These are phyloP conservation scores for Zelostemma sp. DNA, from an alignment of 1,140 invertebrate genomes.

Conservation along the genomic window DNA sequence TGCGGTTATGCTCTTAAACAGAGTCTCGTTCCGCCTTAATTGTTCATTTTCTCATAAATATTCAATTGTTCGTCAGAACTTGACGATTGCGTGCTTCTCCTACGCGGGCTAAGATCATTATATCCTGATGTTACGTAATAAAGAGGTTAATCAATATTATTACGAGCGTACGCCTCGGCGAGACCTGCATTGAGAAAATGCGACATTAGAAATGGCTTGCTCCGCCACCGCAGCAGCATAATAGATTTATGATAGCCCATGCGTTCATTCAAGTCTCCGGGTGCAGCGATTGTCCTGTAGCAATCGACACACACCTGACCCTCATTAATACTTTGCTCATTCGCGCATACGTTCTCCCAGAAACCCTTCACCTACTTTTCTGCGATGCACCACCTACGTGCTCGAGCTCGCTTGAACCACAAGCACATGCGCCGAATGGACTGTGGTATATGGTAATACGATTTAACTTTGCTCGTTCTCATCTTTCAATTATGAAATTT, in stretches of 20 bases:
- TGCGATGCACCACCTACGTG: constrained; percentile 3
- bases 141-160: not conserved
- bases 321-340: constrained; percentile 50
- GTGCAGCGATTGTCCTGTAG: constrained; percentile 23
- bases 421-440: not conserved
- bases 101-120: not conserved
- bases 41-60: too few relatives aligned
- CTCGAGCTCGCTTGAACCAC: not conserved
- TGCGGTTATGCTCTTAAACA: too few relatives aligned
- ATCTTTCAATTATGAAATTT: too few relatives aligned
- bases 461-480: not conserved
- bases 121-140: not conserved
- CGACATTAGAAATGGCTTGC: not conserved
- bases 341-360: constrained; percentile 18
- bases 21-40: too few relatives aligned
- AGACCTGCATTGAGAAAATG: constrained; percentile 3
- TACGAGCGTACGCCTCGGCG: constrained; percentile 1
- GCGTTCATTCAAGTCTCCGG: constrained; percentile 2
- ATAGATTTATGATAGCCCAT: constrained; percentile 4
- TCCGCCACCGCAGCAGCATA: constrained; percentile 4
- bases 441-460: not conserved
- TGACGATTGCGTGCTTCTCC: constrained; percentile 1
- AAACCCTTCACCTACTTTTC: constrained; percentile 49
- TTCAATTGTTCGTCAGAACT: not conserved
- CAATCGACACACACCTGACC: constrained; percentile 40